Conservation (phyloP, 2,888 invertebrate genomes). For the Pardosa pseudoannulata region DNA sequence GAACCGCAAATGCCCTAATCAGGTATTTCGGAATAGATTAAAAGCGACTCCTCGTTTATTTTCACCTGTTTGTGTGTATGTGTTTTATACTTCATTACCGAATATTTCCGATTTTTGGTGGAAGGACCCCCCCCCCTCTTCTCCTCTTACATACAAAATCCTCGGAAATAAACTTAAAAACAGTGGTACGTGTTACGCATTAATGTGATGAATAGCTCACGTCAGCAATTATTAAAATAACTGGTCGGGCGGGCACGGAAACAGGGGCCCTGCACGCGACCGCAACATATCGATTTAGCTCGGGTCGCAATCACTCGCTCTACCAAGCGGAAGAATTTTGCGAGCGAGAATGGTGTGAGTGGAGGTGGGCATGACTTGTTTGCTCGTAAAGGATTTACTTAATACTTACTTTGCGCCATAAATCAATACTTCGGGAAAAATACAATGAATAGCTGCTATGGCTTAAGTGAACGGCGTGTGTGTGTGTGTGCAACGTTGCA, state of each 20-base stretch:
- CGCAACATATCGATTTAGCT: slow-evolving; percentile 58
- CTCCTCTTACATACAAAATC: too few relatives aligned
- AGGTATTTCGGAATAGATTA: neutral
- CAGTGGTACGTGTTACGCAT: slow-evolving; percentile 40
- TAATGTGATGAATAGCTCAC: slow-evolving; percentile 62
- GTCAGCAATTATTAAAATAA: slow-evolving; percentile 71
- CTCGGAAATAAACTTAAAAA: slow-evolving; percentile 34
- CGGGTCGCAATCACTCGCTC: slow-evolving; percentile 51
- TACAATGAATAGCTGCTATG: too few relatives aligned
- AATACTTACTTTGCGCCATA: too few relatives aligned
- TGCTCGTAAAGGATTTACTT: too few relatives aligned
- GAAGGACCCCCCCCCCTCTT: neutral
- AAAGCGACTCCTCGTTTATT: neutral
- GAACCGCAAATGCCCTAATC: too few relatives aligned
- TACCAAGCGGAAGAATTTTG: slow-evolving; percentile 20
- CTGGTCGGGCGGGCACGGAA: slow-evolving; percentile 31
- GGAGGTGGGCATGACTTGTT: too few relatives aligned
- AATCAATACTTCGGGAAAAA: too few relatives aligned
- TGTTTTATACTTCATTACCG: slow-evolving; percentile 54
- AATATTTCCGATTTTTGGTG: slow-evolving; percentile 27
- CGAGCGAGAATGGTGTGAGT: slow-evolving; percentile 3
- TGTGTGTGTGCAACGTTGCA: too few relatives aligned
- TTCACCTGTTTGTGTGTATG: neutral
- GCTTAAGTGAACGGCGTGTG: too few relatives aligned
- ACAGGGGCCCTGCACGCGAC: slow-evolving; percentile 57